Conservation (phyloP, 2,888 invertebrate genomes). For the Nephrotoma appendiculata region DNA sequence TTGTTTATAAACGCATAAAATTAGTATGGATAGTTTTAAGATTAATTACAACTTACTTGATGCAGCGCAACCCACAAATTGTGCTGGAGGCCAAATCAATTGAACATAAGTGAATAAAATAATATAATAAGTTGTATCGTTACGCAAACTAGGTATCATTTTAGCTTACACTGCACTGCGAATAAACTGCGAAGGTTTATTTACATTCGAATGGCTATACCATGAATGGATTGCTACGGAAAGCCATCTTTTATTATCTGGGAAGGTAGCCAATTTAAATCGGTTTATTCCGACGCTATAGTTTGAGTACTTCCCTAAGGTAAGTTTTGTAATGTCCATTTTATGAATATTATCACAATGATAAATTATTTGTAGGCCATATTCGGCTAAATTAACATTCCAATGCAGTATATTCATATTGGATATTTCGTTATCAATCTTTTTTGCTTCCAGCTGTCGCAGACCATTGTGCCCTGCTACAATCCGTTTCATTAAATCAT, state of each 20-base stretch:
- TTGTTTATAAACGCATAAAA: conserved; percentile 11
- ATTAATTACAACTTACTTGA: conserved; percentile 10
- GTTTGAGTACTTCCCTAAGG: too few species aligned
- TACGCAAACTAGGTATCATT: too few species aligned
- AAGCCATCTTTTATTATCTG: conserved; percentile 12
- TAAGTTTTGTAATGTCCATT: neutral
- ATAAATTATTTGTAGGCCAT: conserved; percentile 13
- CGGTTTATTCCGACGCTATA: conserved; percentile 14
- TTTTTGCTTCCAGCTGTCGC: conserved; percentile 16
- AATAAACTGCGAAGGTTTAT: neutral
- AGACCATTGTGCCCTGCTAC: conserved; percentile 16
- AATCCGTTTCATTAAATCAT: neutral
- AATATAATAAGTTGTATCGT: neutral
- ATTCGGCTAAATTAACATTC: conserved; percentile 13
- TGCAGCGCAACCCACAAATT: conserved; percentile 18
- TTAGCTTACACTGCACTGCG: neutral
- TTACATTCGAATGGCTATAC: conserved; percentile 12
- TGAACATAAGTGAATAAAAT: conserved; percentile 7
- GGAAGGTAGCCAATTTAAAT: conserved; percentile 7
- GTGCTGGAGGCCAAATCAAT: conserved; percentile 16
- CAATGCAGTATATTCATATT: conserved; percentile 19
- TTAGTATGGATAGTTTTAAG: neutral
- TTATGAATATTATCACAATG: conserved; percentile 8
- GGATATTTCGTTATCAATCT: conserved; percentile 12
- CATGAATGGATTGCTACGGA: conserved; percentile 14